Conservation (phyloP, 1,140 invertebrate species). For the Drosophila willistoni region DNA sequence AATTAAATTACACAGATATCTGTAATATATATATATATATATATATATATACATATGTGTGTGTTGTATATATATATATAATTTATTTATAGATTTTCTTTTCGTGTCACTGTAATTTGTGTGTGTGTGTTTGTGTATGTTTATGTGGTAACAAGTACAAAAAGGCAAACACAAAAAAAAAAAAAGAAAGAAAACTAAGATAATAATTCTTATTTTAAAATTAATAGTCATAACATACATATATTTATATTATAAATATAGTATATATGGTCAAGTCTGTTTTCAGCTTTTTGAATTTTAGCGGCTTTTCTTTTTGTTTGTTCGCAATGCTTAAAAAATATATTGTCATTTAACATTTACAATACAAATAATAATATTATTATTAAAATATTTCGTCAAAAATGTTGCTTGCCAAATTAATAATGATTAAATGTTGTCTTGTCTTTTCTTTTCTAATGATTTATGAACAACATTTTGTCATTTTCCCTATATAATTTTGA, state of each 20-base stretch:
- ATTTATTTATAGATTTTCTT: constrained; percentile 34
- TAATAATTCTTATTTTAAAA: constrained; percentile 40
- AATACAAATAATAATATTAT: constrained; percentile 31
- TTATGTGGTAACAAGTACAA: constrained; percentile 24
- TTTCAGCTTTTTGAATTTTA: constrained; percentile 22
- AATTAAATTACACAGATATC: constrained; percentile 16
- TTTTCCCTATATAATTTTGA: neutral
- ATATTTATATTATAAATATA: constrained; percentile 19
- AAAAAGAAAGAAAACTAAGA: constrained; percentile 32
- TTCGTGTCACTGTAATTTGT: constrained; percentile 11
- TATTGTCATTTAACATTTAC: constrained; percentile 8
- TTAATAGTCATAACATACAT: constrained; percentile 35
- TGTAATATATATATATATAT: constrained; percentile 26
- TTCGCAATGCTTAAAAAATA: constrained; percentile 30
- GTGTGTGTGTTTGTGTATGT: constrained; percentile 8
- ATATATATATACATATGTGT: constrained; percentile 28
- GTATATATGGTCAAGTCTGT: constrained; percentile 51
- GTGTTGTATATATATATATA: constrained; percentile 35
- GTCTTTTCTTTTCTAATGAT: neutral
- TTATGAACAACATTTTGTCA: neutral
- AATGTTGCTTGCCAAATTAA: constrained; percentile 19
- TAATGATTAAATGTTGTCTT: neutral
- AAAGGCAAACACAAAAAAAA: constrained; percentile 27
- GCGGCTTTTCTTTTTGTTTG: constrained; percentile 18
- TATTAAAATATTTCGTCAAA: constrained; percentile 11